Base-by-base conservation (phyloP, 1,140 invertebrate genomes). In the Zaprionus davidi region DNA sequence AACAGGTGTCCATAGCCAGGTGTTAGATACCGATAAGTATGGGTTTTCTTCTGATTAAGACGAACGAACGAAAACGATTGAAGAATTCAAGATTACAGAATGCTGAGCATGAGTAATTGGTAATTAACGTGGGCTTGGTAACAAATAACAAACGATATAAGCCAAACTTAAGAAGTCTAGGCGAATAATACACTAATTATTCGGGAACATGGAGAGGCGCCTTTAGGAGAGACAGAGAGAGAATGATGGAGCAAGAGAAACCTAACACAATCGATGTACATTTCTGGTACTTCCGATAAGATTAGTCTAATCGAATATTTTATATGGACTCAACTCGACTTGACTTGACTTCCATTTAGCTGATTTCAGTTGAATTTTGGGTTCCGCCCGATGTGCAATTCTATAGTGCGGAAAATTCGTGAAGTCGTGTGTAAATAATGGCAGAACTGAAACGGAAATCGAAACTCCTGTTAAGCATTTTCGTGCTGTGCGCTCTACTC, bases 1-100 rank as follows among this genome's bases (percentile, higher is more conserved):
- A 46, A 24, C 46, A 87, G 84, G 84, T 87, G 84, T 83, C 57
- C 71, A 71, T 20, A 51, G 74, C 69, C 84, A 87, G 84, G 84
- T 87, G 84, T 84, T 57, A 64, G 62, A 75, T 55, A 67, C 46
- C 51, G 84, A 87, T 88, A 87, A 81, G 71, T 49, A 20, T 7
- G 26, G 28, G 12, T 24, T 56, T 44, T 41, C 31, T 64, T 57
- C 65, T 70, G 65, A 76, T 79, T 72, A 65, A 55, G 31, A 57
- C n/a, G 34, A 56, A 41, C 22, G 17, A 13, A 17, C 2, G 17
- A 55, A 3, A 46, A 17, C 41, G 41, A 46, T 46, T 46, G 17
- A 46, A 3, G n/a, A 46, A 46, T 9, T n/a, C n/a, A 46, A 46
- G 68, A 75, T 62, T 71, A 74, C 51, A 9, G 7, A 22, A 41